A percentile compares a stretch with the other conserved stretches of the same genome.
These are phyloP conservation scores for Panopea generosa DNA, from an alignment of 2,888 invertebrate genomes.

Conservation along the genomic window DNA sequence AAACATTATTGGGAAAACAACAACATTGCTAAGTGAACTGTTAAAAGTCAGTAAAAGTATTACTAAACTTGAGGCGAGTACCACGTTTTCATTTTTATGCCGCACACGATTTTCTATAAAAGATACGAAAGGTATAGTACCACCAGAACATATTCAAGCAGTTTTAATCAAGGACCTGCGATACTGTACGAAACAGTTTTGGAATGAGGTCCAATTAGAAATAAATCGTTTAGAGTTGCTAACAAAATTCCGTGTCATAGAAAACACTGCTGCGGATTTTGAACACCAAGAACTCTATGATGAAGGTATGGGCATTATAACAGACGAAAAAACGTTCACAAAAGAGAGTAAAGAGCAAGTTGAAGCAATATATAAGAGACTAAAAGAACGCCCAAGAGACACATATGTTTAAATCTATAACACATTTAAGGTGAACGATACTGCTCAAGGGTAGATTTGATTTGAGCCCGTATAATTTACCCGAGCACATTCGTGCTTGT, in stretches of 20 bases:
- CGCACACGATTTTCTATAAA: too few relatives aligned
- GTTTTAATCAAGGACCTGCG: conserved; percentile 7
- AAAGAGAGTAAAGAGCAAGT: neutral
- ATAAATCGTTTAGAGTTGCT: conserved; percentile 1
- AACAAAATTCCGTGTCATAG: neutral
- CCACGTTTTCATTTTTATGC: too few relatives aligned
- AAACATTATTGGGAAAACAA: neutral
- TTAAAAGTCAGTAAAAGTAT: neutral
- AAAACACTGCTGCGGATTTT: neutral
- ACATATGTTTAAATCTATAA: too few relatives aligned
- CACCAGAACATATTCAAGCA: neutral
- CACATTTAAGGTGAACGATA: too few relatives aligned
- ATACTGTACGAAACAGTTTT: conserved; percentile 17
- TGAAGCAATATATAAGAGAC: too few relatives aligned
- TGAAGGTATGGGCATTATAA: neutral
- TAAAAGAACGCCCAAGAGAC: too few relatives aligned
- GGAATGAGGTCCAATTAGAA: conserved; percentile 19
- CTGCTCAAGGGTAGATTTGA: too few relatives aligned
- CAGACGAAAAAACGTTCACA: conserved; percentile 5
- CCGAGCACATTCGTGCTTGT: too few relatives aligned
- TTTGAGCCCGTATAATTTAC: too few relatives aligned
- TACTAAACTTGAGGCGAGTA: neutral
- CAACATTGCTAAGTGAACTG: neutral
- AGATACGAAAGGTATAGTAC: neutral
- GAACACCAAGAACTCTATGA: neutral